Evolutionary conservation across 2,113 vertebrate species (phyloP), one percentile per base, ranked within the genome.

Genomic region (Grus americana): DNA sequence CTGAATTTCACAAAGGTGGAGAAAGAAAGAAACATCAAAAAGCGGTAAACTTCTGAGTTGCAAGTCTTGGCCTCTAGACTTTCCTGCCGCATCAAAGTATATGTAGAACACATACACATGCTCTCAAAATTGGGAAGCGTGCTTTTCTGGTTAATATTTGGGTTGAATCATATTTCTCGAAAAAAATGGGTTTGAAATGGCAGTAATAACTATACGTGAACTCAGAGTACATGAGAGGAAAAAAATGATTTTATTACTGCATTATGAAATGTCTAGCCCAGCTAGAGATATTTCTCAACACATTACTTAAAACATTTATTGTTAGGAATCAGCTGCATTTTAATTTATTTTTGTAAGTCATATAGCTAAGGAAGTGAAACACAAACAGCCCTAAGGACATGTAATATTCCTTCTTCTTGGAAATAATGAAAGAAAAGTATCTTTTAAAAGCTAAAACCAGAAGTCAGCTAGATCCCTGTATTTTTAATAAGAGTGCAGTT

Each of bases 401-500:
- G 5, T n/a, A 59, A 66, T 74, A 91, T 79, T 68, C 34, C 9
- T 79, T 47, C 61, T 75, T 83, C 50, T 87, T 73, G 26, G 54
- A 91, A 88, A 82, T 34, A 78, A 42, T 11, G 36, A 50, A 83
- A 86, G n/a, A 52, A 67, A 74, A 92, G 16, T 42, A 27, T 42
- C 6, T 70, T 88, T 74, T 74, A 68, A 81, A 92, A 91, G 57
- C 38, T 88, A 78, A 88, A 82, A 85, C 9, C 21, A 84, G 38
- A 90, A 86, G 32, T 66, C 71, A 74, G 71, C 36, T 50, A 62
- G 49, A 83, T 70, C 23, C 4, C n/a, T 84, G 12, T 36, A 63
- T 80, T 96, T 95, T 93, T 80, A 92, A 50, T 70, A 83, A 65
- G 34, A 74, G 38, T 11, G 19, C 15, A 59, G 9, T 32, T 93